These are phyloP conservation scores for Oreamnos americanus DNA, from an alignment of 2,113 vertebrate genomes.

Conservation along the genomic window DNA sequence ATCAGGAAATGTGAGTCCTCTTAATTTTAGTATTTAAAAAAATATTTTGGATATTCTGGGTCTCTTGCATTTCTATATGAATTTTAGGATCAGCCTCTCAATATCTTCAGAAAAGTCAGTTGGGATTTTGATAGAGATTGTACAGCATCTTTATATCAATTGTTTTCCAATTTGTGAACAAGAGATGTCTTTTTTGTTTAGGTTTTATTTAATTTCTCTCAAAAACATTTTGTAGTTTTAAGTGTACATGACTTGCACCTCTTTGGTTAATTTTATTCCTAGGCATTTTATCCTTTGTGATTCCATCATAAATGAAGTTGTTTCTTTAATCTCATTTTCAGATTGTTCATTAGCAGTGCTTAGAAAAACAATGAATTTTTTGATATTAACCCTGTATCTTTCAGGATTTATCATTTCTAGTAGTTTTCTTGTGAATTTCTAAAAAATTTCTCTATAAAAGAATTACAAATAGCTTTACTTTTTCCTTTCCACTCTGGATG, in stretches of 20 bases:
- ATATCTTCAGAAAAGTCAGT: neutral
- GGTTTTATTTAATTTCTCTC: neutral
- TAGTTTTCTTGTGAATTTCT: neutral
- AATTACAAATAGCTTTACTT: neutral
- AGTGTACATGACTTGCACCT: neutral
- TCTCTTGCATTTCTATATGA: neutral
- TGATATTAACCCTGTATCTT: neutral
- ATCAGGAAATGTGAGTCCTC: neutral
- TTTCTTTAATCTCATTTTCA: neutral
- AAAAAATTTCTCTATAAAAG: neutral
- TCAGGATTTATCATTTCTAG: neutral
- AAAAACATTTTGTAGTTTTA: neutral
- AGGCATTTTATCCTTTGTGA: neutral
- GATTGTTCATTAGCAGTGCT: neutral
- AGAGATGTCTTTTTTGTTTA: neutral
- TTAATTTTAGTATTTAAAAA: neutral
- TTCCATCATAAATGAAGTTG: neutral
- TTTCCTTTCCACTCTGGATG: neutral
- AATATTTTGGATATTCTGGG: neutral
- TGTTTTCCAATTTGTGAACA: neutral
- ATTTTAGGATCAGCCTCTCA: neutral
- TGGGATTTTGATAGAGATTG: neutral
- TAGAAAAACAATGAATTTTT: neutral
- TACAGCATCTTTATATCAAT: neutral
- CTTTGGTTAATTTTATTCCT: neutral